Conservation (phyloP, 2,113 vertebrate genomes). For the Eonycteris spelaea region DNA sequence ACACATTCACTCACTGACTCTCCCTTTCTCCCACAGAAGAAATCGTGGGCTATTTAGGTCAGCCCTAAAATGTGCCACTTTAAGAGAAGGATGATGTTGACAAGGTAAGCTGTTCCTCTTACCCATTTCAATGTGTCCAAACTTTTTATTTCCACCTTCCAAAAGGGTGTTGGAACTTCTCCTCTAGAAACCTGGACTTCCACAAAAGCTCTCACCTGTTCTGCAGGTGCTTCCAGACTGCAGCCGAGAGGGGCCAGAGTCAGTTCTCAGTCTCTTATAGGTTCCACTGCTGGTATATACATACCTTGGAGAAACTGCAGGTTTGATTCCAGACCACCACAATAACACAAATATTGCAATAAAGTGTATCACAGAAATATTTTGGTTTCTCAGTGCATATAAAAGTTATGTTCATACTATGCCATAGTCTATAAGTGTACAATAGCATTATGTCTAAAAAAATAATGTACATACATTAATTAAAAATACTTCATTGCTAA, state of each 20-base stretch:
- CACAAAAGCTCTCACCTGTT: not conserved
- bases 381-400: not conserved
- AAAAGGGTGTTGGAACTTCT: not conserved
- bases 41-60: not conserved
- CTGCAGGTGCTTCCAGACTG: not conserved
- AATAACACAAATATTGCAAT: not conserved
- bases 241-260: not conserved
- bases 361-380: not conserved
- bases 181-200: not conserved
- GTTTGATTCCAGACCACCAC: not conserved
- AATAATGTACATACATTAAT: no score
- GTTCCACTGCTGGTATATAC: not conserved
- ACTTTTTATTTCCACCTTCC: not conserved
- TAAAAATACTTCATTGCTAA: no score
- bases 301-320: not conserved
- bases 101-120: not conserved
- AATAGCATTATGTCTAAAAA: no score
- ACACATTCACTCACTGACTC: not conserved
- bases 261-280: not conserved
- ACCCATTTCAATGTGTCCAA: not conserved
- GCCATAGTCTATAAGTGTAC: no score
- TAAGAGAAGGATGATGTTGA: not conserved
- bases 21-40: not conserved
- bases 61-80: not conserved
- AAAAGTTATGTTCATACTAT: not conserved